Percentiles rank a stretch among this genome's conserved stretches.
Conservation (phyloP, 2,888 invertebrate genomes). For the Tillus elongatus region DNA sequence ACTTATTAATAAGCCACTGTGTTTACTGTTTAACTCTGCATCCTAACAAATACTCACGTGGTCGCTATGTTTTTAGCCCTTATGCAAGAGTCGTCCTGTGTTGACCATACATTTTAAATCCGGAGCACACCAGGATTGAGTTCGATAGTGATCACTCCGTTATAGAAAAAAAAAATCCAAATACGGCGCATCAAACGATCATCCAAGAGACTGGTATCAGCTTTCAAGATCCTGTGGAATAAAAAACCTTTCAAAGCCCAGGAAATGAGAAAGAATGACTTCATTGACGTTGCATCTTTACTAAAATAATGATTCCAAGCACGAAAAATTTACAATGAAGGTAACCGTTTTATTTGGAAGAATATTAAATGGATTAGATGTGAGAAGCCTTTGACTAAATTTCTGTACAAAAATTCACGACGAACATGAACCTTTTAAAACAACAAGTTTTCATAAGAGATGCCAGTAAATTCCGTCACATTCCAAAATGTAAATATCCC, state of each 20-base stretch:
- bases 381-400: too few relatives aligned
- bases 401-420: too few relatives aligned
- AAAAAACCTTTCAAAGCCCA: neutral
- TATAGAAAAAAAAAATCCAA: neutral
- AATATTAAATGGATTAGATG: too few relatives aligned
- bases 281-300: neutral
- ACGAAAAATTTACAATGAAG: neutral
- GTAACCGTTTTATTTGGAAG: too few relatives aligned
- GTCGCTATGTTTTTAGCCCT: neutral
- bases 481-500: conserved; percentile 6
- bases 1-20: too few relatives aligned
- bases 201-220: conserved; percentile 1
- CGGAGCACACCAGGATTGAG: conserved; percentile 5
- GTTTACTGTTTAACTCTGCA: too few relatives aligned
- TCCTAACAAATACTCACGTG: neutral
- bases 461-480: too few relatives aligned
- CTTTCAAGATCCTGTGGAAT: neutral
- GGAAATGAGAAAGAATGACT: conserved; percentile 4
- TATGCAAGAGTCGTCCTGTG: neutral
- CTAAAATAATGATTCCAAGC: neutral
- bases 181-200: too few relatives aligned
- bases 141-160: conserved; percentile 1
- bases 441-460: too few relatives aligned
- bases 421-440: too few relatives aligned
- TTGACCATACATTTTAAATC: neutral